Conservation (phyloP, 1,140 invertebrate genomes). For the Musca vetustissima region DNA sequence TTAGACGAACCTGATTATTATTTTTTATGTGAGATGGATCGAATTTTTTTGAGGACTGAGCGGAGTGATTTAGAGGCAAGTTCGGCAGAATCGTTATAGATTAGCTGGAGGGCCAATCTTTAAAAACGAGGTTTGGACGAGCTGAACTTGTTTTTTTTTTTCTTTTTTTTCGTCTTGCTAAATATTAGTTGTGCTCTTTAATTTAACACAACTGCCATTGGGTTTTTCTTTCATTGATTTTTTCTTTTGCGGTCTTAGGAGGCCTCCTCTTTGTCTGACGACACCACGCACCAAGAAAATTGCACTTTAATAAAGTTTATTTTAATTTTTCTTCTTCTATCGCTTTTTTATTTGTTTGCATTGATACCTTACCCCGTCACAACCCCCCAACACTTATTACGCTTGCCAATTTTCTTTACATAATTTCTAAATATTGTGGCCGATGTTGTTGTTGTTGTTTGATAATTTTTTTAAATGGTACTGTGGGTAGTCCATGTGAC, state of each 20-base stretch:
- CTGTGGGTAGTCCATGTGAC: neutral
- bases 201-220: too few relatives aligned
- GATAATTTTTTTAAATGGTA: constrained; percentile 10
- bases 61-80: too few relatives aligned
- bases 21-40: too few relatives aligned
- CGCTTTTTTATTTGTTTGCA: neutral
- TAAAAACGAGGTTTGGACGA: too few relatives aligned
- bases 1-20: too few relatives aligned
- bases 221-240: too few relatives aligned
- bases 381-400: neutral
- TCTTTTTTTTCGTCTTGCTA: too few relatives aligned
- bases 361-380: neutral
- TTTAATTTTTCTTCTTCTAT: constrained; percentile 11
- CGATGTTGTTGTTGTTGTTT: neutral
- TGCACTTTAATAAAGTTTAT: constrained; percentile 5
- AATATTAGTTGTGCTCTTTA: too few relatives aligned
- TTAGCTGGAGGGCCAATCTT: too few relatives aligned
- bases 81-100: too few relatives aligned
- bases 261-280: constrained; percentile 18
- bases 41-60: too few relatives aligned
- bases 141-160: too few relatives aligned
- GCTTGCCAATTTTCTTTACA: neutral
- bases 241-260: neutral
- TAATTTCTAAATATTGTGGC: neutral
- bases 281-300: neutral